Base-by-base conservation (phyloP, 1,140 invertebrate species). In the Doryteuthis pealeii region DNA sequence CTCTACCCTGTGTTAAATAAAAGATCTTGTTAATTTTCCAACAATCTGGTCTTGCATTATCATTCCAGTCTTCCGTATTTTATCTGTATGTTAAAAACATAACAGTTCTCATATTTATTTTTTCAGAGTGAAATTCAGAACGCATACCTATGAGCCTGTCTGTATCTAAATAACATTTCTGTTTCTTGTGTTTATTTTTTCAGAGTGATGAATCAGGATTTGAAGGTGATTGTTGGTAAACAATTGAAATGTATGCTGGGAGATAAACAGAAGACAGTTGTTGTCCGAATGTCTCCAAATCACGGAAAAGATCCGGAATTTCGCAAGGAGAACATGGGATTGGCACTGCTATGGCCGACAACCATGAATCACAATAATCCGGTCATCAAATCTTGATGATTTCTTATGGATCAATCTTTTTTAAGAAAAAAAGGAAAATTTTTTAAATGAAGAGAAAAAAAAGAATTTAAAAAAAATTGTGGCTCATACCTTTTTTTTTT, bases 231-330 rank as follows among this genome's bases (percentile, higher is more conserved):
- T 32, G 91, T 93, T 0, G 89, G 87, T 70, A 90, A 90, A 66
- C 89, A 88, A 62, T 89, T 93, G 74, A 90, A 91, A 54, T 93
- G 93, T 81, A 93, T 92, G 89, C 85, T 94, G 54, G 93, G 93
- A n/a, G 91, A 91, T 75, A 94, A 94, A 81, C 90, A 89, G 35
- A 89, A 90, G 74, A 83, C 90, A 28, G 86, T 95, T 28, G 84
- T 86, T 35, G 89, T 94, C 14, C 91, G 93, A 90, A 91, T 4
- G 85, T 87, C 71, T 87, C 90, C 18, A 18, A 76, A 74, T 10
- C 82, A 83, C 65, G 91, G 26, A 22, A 22, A 91, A 54, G 89
- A 91, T 8, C 84, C 88, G 30, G 90, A 89, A 1, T 94, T 94
- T 79, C 90, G 89, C 74, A 87, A 93, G 91, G 85, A 88, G 77